Conservation (phyloP, 2,797 vertebrate species). For the Sarcophilus harrisii region DNA sequence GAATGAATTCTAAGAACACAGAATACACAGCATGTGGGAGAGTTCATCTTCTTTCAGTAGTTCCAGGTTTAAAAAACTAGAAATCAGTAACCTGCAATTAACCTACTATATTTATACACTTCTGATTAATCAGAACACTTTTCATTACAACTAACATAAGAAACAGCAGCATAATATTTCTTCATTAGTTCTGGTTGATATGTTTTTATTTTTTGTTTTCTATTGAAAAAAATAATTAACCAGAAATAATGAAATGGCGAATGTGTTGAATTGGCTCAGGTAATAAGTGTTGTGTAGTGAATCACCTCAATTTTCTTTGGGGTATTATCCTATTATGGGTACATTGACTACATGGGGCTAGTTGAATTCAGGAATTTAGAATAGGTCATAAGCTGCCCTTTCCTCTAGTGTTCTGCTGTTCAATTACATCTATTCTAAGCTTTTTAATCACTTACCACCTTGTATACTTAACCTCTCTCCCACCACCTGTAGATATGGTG, state of each 20-base stretch:
- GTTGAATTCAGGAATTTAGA: conserved; percentile 25
- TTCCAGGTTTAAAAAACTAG: conserved; percentile 49
- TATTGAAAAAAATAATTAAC: conserved; percentile 70
- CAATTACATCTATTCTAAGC: background rate
- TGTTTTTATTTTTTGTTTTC: conserved; percentile 62
- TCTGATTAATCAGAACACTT: conserved; percentile 71
- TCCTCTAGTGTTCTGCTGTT: background rate
- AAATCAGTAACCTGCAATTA: conserved; percentile 73
- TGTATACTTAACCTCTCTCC: background rate
- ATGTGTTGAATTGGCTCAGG: conserved; percentile 63
- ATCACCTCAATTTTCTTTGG: conserved; percentile 12
- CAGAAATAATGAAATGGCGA: conserved; percentile 72
- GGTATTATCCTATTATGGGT: conserved; percentile 19
- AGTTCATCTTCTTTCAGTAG: conserved; percentile 17
- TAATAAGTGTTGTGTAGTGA: conserved; percentile 56
- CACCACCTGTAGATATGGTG: background rate
- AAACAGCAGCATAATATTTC: conserved; percentile 62
- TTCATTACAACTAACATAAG: conserved; percentile 53
- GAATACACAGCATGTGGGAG: conserved; percentile 35
- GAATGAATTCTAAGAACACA: conserved; percentile 61
- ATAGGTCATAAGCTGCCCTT: background rate
- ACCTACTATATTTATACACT: conserved; percentile 44
- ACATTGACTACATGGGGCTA: background rate
- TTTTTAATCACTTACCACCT: background rate
- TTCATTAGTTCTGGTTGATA: conserved; percentile 76